phyloP scores from a whole-genome alignment of 2,888 invertebrate genomes.

The Heliconius aoede region DNA sequence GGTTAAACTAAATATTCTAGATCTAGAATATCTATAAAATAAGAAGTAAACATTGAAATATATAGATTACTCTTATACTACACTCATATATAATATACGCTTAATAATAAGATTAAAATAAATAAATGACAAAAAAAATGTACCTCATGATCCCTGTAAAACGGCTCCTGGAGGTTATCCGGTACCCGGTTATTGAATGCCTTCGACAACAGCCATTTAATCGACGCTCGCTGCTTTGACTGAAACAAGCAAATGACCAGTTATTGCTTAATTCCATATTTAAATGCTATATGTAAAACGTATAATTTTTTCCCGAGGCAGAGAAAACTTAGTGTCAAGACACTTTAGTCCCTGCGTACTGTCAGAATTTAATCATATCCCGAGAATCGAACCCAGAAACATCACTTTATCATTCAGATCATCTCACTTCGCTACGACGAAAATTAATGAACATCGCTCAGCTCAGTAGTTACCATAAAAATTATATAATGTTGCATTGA shows the following conservation, averaged over 20 bases:
- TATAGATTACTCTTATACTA: not conserved
- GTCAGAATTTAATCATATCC: no score
- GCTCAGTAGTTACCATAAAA: not conserved
- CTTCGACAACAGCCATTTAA: constrained; percentile 98
- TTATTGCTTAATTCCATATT: not conserved
- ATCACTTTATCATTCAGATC: no score
- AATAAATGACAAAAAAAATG: not conserved
- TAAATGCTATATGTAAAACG: not conserved
- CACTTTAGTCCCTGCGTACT: no score
- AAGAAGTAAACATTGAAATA: not conserved
- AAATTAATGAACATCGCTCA: not conserved
- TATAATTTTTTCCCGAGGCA: no score
- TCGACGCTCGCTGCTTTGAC: constrained; percentile 97
- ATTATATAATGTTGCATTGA: not conserved
- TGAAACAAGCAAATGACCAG: constrained; percentile 81
- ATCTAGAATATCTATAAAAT: not conserved
- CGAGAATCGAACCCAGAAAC: no score
- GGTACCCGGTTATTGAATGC: constrained; percentile 97
- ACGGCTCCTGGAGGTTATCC: constrained; percentile 95
- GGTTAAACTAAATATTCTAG: not conserved
- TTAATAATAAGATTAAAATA: not conserved
- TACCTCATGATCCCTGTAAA: constrained; percentile 97
- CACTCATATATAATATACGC: not conserved
- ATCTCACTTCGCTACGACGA: not conserved
- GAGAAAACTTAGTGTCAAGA: not conserved